Percentiles rank a stretch among this genome's conserved stretches.
These are phyloP conservation scores for Bostrychus sinensis DNA, from an alignment of 2,113 vertebrate genomes.

Conservation along the genomic window DNA sequence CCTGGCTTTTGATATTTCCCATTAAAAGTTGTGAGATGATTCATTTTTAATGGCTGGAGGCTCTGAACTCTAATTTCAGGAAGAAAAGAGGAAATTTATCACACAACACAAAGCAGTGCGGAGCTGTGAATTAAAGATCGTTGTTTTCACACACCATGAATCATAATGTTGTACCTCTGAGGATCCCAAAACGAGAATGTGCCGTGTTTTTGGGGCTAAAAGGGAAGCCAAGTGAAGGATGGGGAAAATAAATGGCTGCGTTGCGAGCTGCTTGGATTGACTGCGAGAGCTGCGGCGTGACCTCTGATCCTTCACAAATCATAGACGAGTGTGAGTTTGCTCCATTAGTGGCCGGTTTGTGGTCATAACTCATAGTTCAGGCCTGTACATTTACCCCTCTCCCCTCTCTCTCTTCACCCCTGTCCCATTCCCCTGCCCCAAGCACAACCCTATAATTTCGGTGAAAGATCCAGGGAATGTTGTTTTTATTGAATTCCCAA, in stretches of 20 bases:
- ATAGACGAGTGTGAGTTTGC: slow-evolving; percentile 52
- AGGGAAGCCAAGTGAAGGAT: slow-evolving; percentile 34
- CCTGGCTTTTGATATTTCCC: slow-evolving; percentile 26
- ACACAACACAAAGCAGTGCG: slow-evolving; percentile 25
- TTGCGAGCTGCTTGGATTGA: slow-evolving; percentile 33
- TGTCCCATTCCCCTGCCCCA: slow-evolving; percentile 32
- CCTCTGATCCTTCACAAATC: slow-evolving; percentile 60
- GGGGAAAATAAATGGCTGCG: slow-evolving; percentile 36
- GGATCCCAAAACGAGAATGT: slow-evolving; percentile 25
- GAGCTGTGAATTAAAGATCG: slow-evolving; percentile 37
- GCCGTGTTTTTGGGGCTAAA: slow-evolving; percentile 15
- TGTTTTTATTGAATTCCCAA: slow-evolving; percentile 72
- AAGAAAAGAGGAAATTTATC: slow-evolving; percentile 35
- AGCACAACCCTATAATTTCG: slow-evolving; percentile 69
- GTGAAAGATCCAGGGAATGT: slow-evolving; percentile 65
- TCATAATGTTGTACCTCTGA: slow-evolving; percentile 37
- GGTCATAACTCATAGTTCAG: slow-evolving; percentile 47
- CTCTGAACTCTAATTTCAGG: slow-evolving; percentile 32
- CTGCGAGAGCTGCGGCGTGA: slow-evolving; percentile 32
- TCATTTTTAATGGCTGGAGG: slow-evolving; percentile 15
- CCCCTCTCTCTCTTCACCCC: slow-evolving; percentile 13
- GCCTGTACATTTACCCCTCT: slow-evolving; percentile 9
- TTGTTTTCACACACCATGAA: slow-evolving; percentile 55
- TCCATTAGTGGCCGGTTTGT: slow-evolving; percentile 63
- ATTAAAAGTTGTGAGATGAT: slow-evolving; percentile 33